Evolutionary conservation across 1,140 invertebrate genomes (phyloP).

Genomic region (Euglossa dilemma): DNA sequence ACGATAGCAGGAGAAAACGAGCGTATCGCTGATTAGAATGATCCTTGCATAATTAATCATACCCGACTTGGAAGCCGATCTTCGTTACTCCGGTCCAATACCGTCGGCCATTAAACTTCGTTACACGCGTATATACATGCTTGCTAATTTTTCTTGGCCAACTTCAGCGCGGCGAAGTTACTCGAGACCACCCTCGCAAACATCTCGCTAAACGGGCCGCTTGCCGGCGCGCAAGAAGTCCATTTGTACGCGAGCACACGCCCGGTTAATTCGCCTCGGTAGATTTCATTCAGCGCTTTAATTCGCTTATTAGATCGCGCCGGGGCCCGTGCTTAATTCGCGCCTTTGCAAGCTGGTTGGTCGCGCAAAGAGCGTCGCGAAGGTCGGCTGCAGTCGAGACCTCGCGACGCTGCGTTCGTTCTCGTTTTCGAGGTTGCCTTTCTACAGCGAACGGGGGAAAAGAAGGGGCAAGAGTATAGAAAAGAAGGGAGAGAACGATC

Average conservation of each 20-base stretch:
- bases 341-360: background rate
- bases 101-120: background rate
- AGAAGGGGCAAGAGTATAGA: background rate
- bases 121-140: background rate
- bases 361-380: background rate
- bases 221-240: background rate
- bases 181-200: background rate
- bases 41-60: background rate
- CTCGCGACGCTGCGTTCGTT: background rate
- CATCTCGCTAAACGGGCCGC: background rate
- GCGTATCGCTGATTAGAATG: background rate
- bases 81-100: background rate
- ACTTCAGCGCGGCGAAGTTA: background rate
- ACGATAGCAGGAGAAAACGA: background rate
- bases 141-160: background rate
- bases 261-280: background rate
- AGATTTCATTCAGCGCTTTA: conserved; percentile 8
- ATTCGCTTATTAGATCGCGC: background rate
- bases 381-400: background rate
- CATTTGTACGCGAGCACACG: background rate
- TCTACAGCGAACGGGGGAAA: background rate
- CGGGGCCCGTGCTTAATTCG: background rate
- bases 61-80: background rate
- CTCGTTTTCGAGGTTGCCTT: background rate
- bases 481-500: too few species aligned